Evolutionary conservation across 2,888 invertebrate species (phyloP).

Genomic region (Cyclophora punctaria): DNA sequence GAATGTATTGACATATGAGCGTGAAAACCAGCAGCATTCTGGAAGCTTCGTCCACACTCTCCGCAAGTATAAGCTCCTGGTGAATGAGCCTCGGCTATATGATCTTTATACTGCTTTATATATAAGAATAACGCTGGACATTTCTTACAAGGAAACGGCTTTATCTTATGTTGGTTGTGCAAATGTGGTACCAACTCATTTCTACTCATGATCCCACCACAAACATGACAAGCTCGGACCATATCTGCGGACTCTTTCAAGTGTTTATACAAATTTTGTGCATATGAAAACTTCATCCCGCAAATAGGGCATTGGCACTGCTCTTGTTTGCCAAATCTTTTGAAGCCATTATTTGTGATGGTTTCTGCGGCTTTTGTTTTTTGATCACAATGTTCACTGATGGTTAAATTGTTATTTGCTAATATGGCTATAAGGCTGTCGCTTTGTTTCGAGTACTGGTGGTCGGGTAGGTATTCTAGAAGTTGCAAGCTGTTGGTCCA

Average conservation of each 20-base stretch:
- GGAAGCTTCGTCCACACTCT: conserved; percentile 52
- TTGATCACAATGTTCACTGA: conserved; percentile 22
- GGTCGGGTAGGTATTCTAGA: conserved; percentile 30
- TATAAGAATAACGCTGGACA: conserved; percentile 44
- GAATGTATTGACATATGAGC: conserved; percentile 48
- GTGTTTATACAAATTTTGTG: conserved; percentile 43
- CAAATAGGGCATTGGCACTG: conserved; percentile 46
- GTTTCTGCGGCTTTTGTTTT: conserved; percentile 2
- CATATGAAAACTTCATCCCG: conserved; percentile 40
- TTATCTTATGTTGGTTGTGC: conserved; percentile 26
- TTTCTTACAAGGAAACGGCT: conserved; percentile 42
- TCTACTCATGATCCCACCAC: conserved; percentile 45
- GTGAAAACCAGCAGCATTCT: conserved; percentile 35
- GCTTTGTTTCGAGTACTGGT: conserved; percentile 6
- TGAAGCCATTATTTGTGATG: conserved; percentile 7
- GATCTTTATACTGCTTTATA: conserved; percentile 27
- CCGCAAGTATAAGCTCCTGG: conserved; percentile 43
- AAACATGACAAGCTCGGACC: conserved; percentile 49
- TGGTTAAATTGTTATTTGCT: conserved; percentile 28
- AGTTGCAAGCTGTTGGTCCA: conserved; percentile 44
- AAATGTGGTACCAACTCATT: conserved; percentile 44
- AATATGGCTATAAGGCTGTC: conserved; percentile 33
- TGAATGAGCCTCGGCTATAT: conserved; percentile 37
- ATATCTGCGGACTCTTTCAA: conserved; percentile 49
- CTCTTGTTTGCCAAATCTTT: conserved; percentile 16